Base-by-base conservation (phyloP, 2,888 invertebrate genomes). In the Erpobdella octoculata region DNA sequence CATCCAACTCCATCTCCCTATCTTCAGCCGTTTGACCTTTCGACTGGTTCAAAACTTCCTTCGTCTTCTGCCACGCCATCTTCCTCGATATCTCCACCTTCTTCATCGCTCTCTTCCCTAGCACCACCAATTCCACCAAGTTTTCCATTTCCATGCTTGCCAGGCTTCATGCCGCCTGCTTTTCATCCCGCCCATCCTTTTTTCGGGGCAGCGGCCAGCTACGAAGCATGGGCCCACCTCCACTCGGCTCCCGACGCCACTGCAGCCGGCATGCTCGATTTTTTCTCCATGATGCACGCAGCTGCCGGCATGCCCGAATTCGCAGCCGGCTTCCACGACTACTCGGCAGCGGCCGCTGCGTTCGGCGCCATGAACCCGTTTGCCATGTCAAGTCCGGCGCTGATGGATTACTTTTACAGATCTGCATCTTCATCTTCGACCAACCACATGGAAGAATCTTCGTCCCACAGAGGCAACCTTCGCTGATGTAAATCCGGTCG, bases 51-150 rank as follows among this genome's bases (percentile, higher is more conserved):
- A 9, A 69, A 69, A 69, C 21, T 25, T 33, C 66, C 58, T 35
- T 41, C 46, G 9, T 38, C 73, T 41, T 61, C 70, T 25, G 25
- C 46, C 62, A 6, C 58, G 25, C 41, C 67, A 38, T n/a, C 59
- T 53, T 48, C 58, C 18, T 68, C 74, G 38, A 21, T 53, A 8
- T 65, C 59, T 31, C 67, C 65, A 48, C 67, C 70, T 46, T 37
- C 65, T 46, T 71, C 73, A 25, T 62, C 62, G 66, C 46, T 53
- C 53, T 69, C 12, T 48, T 35, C 36, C 37, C 70, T 15, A 59
- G 70, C 59, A 36, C 64, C 71, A 59, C 59, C 65, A 36, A 64
- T 33, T 65, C 73, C 46, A 62, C 73, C 36, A 41, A 71, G 37
- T 31, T 71, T 18, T 61, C 68, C 71, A 59, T 72, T 69, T 35